Evolutionary conservation across 1,140 invertebrate species (phyloP).

Genomic region (Lucilia sericata): DNA sequence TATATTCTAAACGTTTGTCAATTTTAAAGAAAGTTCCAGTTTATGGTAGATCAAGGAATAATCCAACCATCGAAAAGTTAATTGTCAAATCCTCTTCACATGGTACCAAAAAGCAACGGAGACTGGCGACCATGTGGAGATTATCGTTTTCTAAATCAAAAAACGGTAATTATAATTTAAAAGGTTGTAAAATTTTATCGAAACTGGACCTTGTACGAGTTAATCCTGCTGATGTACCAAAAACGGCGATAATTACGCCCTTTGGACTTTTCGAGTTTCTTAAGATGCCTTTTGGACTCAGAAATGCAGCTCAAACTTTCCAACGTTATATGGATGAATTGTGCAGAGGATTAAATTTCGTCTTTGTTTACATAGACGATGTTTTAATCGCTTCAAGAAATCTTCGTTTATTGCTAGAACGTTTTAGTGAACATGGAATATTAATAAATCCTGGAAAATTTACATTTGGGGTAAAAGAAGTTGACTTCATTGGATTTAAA

Average conservation of each 20-base stretch:
- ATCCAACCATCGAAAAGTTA: constrained; percentile 61
- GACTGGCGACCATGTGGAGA: not conserved
- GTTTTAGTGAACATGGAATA: too few relatives aligned
- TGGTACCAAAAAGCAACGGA: constrained; percentile 35
- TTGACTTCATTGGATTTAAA: not conserved
- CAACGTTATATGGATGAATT: constrained; percentile 70
- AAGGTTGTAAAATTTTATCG: too few relatives aligned
- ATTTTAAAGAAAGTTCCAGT: constrained; percentile 20
- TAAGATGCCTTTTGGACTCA: constrained; percentile 58
- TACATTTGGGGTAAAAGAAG: not conserved
- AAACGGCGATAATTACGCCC: constrained; percentile 65
- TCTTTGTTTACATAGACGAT: constrained; percentile 63
- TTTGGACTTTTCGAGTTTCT: constrained; percentile 58
- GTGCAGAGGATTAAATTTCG: constrained; percentile 57
- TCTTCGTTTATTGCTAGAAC: too few relatives aligned
- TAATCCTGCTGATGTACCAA: constrained; percentile 55
- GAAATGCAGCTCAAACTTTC: constrained; percentile 67
- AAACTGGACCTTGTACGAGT: too few relatives aligned
- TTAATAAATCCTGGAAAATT: not conserved
- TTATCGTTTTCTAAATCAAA: not conserved
- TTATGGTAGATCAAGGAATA: not conserved
- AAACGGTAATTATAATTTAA: too few relatives aligned
- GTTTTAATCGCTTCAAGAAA: constrained; percentile 61
- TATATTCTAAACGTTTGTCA: not conserved
- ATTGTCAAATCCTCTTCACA: constrained; percentile 67